phyloP scores from a whole-genome alignment of 2,888 invertebrate species.

The Coelopa pilipes region DNA sequence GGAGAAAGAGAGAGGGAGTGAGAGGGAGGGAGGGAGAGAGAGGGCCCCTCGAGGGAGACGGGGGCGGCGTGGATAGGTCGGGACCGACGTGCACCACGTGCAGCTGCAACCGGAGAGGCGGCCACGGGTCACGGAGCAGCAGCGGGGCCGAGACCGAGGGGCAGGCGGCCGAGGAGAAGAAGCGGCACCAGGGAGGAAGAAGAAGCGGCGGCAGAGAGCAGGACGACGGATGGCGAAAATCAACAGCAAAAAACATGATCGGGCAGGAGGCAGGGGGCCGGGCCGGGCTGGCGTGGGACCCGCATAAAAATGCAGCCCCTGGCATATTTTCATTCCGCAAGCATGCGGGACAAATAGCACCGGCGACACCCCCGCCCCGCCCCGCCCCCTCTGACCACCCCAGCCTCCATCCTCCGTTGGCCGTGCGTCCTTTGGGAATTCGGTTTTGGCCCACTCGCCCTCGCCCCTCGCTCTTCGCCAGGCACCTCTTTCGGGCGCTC shows the following conservation, averaged over 20 bases:
- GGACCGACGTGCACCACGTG: conserved; percentile 23
- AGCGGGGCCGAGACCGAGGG: background rate
- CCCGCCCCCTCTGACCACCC: background rate
- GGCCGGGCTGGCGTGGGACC: conserved; percentile 43
- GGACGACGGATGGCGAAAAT: background rate
- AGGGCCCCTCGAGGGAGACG: too few species aligned
- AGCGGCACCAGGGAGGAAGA: background rate
- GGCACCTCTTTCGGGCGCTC: background rate
- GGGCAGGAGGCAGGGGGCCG: background rate
- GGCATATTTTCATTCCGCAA: conserved; percentile 62
- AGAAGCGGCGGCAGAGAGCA: background rate
- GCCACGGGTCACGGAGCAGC: conserved; percentile 21
- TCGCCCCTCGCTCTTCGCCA: background rate
- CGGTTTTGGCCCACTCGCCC: background rate
- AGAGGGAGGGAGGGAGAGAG: too few species aligned
- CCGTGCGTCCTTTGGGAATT: conserved; percentile 14
- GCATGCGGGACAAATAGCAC: conserved; percentile 59
- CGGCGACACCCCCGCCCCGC: background rate
- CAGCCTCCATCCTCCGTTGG: background rate
- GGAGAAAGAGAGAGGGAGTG: background rate
- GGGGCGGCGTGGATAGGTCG: conserved; percentile 5
- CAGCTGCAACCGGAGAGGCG: conserved; percentile 29
- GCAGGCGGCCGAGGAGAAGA: background rate
- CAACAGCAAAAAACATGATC: too few species aligned
- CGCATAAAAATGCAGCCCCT: conserved; percentile 60